Evolutionary conservation across 2,888 invertebrate species (phyloP).

Genomic region (Nemoura dubitans): DNA sequence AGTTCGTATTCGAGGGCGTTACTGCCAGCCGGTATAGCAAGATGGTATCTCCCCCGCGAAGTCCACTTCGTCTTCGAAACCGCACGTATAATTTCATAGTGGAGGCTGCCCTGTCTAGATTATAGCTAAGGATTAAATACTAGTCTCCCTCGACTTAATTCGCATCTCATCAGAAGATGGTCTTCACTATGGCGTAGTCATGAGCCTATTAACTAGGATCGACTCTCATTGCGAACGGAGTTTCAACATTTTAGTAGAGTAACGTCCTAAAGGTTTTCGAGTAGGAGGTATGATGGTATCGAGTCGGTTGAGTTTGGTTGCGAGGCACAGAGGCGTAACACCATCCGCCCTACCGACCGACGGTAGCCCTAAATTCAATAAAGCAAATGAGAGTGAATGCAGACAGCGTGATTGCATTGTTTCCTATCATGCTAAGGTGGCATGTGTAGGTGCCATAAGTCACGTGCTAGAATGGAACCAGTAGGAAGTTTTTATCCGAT

Average conservation of each 20-base stretch:
- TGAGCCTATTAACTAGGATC: not conserved
- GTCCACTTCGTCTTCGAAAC: not conserved
- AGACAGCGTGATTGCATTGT: not conserved
- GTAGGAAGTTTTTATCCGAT: slow-evolving; percentile 12
- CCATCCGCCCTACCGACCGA: not conserved
- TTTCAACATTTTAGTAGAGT: not conserved
- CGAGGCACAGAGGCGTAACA: not conserved
- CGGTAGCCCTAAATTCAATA: not conserved
- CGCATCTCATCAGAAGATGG: not conserved
- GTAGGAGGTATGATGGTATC: no score
- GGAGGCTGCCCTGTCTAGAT: not conserved
- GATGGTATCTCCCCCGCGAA: not conserved
- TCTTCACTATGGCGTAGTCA: not conserved
- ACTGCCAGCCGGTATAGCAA: not conserved
- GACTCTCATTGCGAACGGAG: not conserved
- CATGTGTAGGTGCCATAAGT: not conserved
- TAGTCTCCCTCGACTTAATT: not conserved
- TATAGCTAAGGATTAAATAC: not conserved
- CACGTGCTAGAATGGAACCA: not conserved
- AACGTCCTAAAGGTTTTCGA: not conserved
- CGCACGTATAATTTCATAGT: not conserved
- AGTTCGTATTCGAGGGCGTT: not conserved
- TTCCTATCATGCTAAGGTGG: slow-evolving; percentile 12
- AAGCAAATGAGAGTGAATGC: not conserved
- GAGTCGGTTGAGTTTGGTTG: not conserved